These are phyloP conservation scores for Anomalospiza imberbis DNA, from an alignment of 2,797 vertebrate species.

Conservation along the genomic window DNA sequence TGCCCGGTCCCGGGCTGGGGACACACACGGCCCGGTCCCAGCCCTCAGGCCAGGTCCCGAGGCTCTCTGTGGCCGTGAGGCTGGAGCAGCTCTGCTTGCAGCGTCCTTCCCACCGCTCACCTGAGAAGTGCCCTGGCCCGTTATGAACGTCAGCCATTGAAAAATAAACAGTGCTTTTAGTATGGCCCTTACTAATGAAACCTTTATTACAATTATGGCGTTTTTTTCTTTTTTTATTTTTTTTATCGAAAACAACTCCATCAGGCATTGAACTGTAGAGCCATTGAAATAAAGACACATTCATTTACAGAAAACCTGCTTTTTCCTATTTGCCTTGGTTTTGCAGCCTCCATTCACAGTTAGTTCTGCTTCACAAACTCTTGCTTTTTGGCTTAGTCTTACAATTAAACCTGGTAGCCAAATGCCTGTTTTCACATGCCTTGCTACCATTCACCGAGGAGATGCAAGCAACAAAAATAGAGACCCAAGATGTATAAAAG, in stretches of 20 bases:
- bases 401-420: not conserved
- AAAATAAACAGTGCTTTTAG: not conserved
- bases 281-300: conserved; percentile 15
- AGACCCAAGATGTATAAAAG: not conserved
- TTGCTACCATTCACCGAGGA: not conserved
- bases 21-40: no score
- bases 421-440: not conserved
- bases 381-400: conserved; percentile 18
- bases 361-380: not conserved
- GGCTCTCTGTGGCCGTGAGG: not conserved
- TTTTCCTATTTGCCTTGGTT: not conserved
- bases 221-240: not conserved
- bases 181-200: not conserved
- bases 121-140: conserved; percentile 30
- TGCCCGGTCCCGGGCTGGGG: no score
- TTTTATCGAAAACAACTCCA: conserved; percentile 6
- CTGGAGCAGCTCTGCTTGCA: not conserved
- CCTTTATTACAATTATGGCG: conserved; percentile 1
- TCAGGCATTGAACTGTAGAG: not conserved
- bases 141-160: not conserved
- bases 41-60: accelerated
- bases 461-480: not conserved
- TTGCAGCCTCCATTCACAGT: not conserved
- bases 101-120: not conserved
- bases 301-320: conserved; percentile 30